phyloP scores from a whole-genome alignment of 2,113 vertebrate genomes.

The Pipa parva region DNA sequence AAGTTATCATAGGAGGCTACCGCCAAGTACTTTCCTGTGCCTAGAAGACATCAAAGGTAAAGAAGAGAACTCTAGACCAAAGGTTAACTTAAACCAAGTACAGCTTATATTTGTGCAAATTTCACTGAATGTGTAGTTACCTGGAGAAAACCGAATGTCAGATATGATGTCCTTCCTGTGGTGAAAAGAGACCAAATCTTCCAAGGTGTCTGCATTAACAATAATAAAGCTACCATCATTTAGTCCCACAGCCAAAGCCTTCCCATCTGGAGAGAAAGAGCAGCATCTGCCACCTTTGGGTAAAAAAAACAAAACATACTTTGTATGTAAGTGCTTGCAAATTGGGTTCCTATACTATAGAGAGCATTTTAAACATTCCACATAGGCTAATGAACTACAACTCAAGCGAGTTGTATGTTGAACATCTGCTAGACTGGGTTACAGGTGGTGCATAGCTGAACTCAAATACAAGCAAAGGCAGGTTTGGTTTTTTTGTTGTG shows the following conservation, averaged over 20 bases:
- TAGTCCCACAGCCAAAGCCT: constrained; percentile 90
- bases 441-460: too few species aligned
- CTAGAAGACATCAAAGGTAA: constrained; percentile 56
- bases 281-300: constrained; percentile 90
- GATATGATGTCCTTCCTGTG: constrained; percentile 95
- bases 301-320: too few species aligned
- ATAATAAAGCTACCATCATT: constrained; percentile 95
- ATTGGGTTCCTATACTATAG: too few species aligned
- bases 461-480: too few species aligned
- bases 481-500: too few species aligned
- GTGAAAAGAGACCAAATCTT: constrained; percentile 96
- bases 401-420: too few species aligned
- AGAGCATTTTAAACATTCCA: too few species aligned
- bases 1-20: constrained; percentile 93
- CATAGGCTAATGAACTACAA: too few species aligned
- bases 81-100: too few species aligned
- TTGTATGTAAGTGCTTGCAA: too few species aligned
- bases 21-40: constrained; percentile 89
- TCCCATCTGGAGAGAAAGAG: constrained; percentile 95
- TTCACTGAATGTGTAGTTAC: constrained; percentile 54
- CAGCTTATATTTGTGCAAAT: not conserved
- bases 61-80: constrained; percentile 23
- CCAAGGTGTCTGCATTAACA: constrained; percentile 93
- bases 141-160: constrained; percentile 96
- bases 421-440: too few species aligned